Conservation (phyloP, 2,113 vertebrate genomes). For the Chaetura pelagica region DNA sequence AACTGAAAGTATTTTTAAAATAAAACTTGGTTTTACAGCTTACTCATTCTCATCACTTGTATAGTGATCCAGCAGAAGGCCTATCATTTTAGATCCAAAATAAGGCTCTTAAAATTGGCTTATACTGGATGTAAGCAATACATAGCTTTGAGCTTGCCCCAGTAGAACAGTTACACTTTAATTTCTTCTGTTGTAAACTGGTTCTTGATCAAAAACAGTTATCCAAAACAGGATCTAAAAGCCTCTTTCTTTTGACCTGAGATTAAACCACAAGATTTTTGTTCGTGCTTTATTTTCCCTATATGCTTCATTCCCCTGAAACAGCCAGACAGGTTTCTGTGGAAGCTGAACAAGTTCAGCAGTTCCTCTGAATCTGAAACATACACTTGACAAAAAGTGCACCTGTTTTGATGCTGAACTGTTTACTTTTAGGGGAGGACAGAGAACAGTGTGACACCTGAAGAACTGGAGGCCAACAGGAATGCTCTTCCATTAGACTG, state of each 20-base stretch:
- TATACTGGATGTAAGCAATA: not conserved
- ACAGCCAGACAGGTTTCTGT: not conserved
- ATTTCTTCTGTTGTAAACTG: not conserved
- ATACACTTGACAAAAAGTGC: rapidly evolving
- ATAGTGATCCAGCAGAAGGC: not conserved
- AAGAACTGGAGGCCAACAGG: not conserved
- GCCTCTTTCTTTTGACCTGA: not conserved
- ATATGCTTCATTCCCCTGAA: not conserved
- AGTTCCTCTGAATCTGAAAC: not conserved
- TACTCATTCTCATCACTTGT: not conserved
- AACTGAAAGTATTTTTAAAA: not conserved
- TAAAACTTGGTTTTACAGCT: not conserved
- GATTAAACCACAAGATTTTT: not conserved
- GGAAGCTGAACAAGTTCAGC: not conserved
- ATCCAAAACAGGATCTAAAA: not conserved
- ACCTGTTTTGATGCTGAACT: not conserved
- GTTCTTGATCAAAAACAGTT: not conserved
- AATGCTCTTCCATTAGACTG: not conserved
- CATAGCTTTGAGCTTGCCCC: not conserved
- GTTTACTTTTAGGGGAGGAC: not conserved
- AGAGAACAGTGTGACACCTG: not conserved
- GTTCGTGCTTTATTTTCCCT: not conserved
- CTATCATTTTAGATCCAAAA: not conserved
- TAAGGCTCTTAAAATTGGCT: not conserved
- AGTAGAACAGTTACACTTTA: not conserved